Evolutionary conservation across 35 echinoderm and acorn worm genomes (phyloP).

Genomic region (Apostichopus parvimensis): DNA sequence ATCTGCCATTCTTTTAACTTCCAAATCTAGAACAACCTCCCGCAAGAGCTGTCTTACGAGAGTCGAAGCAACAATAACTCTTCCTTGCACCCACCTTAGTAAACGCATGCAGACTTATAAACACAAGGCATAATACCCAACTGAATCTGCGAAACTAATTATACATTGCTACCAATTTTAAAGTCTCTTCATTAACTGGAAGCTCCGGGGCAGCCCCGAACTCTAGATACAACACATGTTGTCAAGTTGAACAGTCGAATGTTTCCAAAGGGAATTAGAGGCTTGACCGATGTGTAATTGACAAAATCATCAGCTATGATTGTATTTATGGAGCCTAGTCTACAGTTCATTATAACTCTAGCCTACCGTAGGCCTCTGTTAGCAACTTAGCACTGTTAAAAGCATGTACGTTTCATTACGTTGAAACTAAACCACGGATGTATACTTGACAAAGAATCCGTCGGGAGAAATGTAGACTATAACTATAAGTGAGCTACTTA

Average conservation of each 20-base stretch:
- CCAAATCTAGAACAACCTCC: constrained; percentile 24
- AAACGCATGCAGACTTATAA: background rate
- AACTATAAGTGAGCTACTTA: too few relatives aligned
- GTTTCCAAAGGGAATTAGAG: constrained; percentile 5
- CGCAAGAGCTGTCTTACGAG: constrained; percentile 2
- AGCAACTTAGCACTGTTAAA: too few relatives aligned
- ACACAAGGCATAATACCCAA: background rate
- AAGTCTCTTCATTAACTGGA: background rate
- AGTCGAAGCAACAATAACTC: constrained; percentile 3
- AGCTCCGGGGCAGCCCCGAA: constrained; percentile 8
- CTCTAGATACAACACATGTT: constrained; percentile 33
- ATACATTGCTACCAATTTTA: constrained; percentile 17
- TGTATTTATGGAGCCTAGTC: background rate
- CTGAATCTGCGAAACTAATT: constrained; percentile 34
- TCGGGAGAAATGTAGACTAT: too few relatives aligned
- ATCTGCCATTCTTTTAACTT: constrained; percentile 40
- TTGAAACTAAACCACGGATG: too few relatives aligned
- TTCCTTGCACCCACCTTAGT: background rate
- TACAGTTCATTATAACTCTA: too few relatives aligned
- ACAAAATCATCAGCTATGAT: background rate
- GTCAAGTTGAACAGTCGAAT: background rate
- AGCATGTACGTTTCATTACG: too few relatives aligned
- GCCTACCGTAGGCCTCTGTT: too few relatives aligned
- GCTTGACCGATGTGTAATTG: constrained; percentile 39
- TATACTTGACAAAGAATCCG: too few relatives aligned